Conservation (phyloP, 2,797 vertebrate genomes). For the Sebastes miniatus region DNA sequence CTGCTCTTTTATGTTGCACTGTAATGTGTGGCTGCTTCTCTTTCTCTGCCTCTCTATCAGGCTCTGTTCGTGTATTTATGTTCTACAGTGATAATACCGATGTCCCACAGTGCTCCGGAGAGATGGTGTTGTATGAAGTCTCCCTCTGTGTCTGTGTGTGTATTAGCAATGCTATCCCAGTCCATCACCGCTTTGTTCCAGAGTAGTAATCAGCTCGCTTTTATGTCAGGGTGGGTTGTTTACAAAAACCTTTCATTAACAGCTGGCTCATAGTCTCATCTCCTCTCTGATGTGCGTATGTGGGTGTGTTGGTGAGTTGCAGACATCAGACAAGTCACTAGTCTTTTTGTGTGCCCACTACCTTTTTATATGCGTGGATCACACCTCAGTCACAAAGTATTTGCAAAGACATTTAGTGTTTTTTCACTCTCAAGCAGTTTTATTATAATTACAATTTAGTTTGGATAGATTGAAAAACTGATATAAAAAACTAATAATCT, state of each 20-base stretch:
- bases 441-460: not conserved
- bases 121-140: constrained; percentile 5
- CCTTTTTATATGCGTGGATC: not conserved
- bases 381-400: not conserved
- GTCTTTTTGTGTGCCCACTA: not conserved
- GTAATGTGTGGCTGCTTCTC: constrained; percentile 20
- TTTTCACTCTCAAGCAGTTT: not conserved
- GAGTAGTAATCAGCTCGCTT: constrained; percentile 52
- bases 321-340: constrained; percentile 15
- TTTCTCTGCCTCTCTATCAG: not conserved
- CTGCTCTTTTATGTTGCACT: constrained; percentile 38
- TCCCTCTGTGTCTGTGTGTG: constrained; percentile 7
- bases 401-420: not conserved
- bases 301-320: not conserved
- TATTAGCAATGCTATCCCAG: constrained; percentile 11
- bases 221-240: constrained; percentile 54
- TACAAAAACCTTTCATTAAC: constrained; percentile 57
- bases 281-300: constrained; percentile 9
- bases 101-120: constrained; percentile 13
- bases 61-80: constrained; percentile 19
- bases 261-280: constrained; percentile 29
- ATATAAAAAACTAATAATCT: not conserved
- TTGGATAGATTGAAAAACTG: not conserved
- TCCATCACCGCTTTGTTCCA: constrained; percentile 45
- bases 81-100: constrained; percentile 31